Conservation (phyloP, 1,140 invertebrate species). For the Sitobion miscanthi region DNA sequence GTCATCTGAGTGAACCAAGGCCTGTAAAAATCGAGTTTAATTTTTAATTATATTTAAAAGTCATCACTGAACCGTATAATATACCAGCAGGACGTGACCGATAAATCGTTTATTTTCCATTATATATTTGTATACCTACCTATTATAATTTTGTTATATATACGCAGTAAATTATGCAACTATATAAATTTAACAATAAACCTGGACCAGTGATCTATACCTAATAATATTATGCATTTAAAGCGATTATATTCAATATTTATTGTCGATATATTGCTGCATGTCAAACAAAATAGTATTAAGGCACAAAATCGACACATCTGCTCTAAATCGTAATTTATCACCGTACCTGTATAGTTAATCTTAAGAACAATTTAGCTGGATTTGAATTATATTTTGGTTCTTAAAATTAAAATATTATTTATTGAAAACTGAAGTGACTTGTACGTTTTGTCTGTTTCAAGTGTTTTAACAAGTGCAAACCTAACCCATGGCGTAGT, state of each 20-base stretch:
- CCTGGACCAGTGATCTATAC: not conserved
- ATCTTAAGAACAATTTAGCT: not conserved
- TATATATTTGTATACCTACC: too few relatives aligned
- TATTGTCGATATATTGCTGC: not conserved
- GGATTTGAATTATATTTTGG: not conserved
- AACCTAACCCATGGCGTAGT: not conserved
- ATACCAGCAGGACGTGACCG: too few relatives aligned
- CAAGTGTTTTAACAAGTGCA: not conserved
- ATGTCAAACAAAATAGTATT: not conserved
- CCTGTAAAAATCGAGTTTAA: not conserved
- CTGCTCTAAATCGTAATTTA: not conserved
- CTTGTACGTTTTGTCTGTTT: not conserved
- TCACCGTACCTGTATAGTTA: not conserved
- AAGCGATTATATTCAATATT: not conserved
- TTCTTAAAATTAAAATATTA: not conserved
- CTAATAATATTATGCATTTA: not conserved
- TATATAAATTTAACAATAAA: not conserved
- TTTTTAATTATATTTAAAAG: too few relatives aligned
- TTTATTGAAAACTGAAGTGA: constrained; percentile 5
- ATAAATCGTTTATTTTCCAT: too few relatives aligned
- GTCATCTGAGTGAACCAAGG: not conserved
- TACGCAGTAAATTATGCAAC: too few relatives aligned
- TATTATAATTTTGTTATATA: too few relatives aligned
- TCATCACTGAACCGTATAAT: too few relatives aligned
- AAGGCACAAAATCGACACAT: not conserved